Percentiles rank a stretch among this genome's conserved stretches.
Conservation (phyloP, 30 jellyfish, hydroid and myxozoan species). For the Cassiopea xamachana region DNA sequence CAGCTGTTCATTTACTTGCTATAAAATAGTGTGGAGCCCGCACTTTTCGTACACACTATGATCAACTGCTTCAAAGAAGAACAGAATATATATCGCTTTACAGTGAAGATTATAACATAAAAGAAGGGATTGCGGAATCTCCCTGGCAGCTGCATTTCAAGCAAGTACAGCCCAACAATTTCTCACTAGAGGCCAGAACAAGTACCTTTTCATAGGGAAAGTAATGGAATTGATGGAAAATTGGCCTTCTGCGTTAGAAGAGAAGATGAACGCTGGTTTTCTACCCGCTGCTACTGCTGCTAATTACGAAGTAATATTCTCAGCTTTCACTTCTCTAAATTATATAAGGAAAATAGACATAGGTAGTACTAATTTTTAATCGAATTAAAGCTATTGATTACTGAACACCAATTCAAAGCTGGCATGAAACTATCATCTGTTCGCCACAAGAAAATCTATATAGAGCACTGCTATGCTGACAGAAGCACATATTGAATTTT, state of each 20-base stretch:
- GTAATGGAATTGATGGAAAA: conserved; percentile 21
- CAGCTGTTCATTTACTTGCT: conserved; percentile 42
- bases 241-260: conserved; percentile 1
- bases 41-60: conserved; percentile 16
- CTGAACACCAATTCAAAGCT: too few species aligned
- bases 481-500: background rate
- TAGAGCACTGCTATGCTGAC: background rate
- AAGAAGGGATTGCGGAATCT: conserved; percentile 32
- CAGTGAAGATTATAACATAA: conserved; percentile 34
- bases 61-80: conserved; percentile 41
- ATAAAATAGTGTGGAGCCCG: conserved; percentile 7
- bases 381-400: background rate
- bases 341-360: too few species aligned
- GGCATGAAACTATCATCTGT: background rate
- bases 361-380: too few species aligned
- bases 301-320: background rate
- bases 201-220: background rate
- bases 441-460: background rate
- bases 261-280: background rate
- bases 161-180: background rate
- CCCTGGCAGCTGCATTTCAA: conserved; percentile 15
- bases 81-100: conserved; percentile 28
- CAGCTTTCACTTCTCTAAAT: too few species aligned
- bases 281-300: conserved; percentile 7
- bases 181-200: background rate